These are phyloP conservation scores for Sebastes dallii DNA, from an alignment of 2,797 vertebrate genomes.

Conservation along the genomic window DNA sequence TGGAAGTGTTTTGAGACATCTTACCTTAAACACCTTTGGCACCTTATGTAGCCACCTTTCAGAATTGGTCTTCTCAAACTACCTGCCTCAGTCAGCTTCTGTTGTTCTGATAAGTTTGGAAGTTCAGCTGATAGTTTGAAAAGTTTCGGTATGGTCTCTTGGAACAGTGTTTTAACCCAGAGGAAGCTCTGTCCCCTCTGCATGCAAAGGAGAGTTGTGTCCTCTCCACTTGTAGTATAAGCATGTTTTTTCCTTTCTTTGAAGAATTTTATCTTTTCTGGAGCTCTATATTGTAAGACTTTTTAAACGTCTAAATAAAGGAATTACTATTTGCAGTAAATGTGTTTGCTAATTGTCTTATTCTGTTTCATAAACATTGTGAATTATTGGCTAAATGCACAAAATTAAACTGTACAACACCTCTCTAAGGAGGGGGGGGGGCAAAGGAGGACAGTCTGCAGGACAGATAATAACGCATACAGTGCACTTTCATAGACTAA, in stretches of 20 bases:
- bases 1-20: conserved; percentile 43
- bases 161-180: conserved; percentile 73
- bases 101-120: conserved; percentile 35
- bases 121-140: conserved; percentile 45
- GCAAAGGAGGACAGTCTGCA: too few species aligned
- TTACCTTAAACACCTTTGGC: conserved; percentile 52
- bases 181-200: conserved; percentile 82
- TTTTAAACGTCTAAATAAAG: conserved; percentile 91
- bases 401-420: not conserved
- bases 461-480: too few species aligned
- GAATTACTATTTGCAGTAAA: conserved; percentile 89
- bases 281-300: conserved; percentile 92
- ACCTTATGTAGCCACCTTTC: conserved; percentile 64
- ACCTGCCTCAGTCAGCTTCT: conserved; percentile 64
- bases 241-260: conserved; percentile 85
- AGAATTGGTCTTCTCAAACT: conserved; percentile 54
- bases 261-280: conserved; percentile 90
- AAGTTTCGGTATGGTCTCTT: conserved; percentile 58
- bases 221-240: conserved; percentile 85
- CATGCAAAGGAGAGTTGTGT: conserved; percentile 82
- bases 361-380: not conserved
- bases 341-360: not conserved
- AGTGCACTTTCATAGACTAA: too few species aligned
- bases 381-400: not conserved
- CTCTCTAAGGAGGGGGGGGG: too few species aligned